Conservation (phyloP, 64 coral and sea anemone genomes). For the Stichodactyla mertensii region DNA sequence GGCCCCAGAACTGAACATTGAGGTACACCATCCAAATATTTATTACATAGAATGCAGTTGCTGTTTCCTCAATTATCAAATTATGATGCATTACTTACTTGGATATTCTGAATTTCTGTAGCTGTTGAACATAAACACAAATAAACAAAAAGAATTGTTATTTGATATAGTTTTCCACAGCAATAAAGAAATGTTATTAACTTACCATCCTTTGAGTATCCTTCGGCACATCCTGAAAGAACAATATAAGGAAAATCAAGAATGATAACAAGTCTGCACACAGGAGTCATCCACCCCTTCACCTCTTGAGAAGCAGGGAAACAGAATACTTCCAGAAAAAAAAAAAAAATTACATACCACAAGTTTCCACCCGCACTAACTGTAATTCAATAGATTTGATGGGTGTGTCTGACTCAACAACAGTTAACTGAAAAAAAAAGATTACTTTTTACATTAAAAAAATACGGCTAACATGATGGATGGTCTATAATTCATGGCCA, state of each 20-base stretch:
- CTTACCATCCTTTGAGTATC: slow-evolving; percentile 96
- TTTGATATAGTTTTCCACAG: not conserved
- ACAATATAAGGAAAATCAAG: not conserved
- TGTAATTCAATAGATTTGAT: slow-evolving; percentile 98
- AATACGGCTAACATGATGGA: not conserved
- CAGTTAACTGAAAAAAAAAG: slow-evolving; percentile 55
- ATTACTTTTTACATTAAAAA: not conserved
- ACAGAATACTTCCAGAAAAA: not conserved
- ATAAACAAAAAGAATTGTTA: not conserved
- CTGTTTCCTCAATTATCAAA: not conserved
- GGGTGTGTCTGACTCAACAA: slow-evolving; percentile 77
- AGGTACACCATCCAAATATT: not conserved
- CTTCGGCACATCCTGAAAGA: slow-evolving; percentile 90
- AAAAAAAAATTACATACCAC: slow-evolving; percentile 55
- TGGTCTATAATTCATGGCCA: no score
- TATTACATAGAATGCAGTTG: not conserved
- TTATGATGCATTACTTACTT: slow-evolving; percentile 33
- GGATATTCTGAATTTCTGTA: slow-evolving; percentile 98
- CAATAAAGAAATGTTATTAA: not conserved
- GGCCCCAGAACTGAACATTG: not conserved
- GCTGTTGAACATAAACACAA: slow-evolving; percentile 35
- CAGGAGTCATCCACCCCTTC: no score
- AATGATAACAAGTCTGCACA: no score
- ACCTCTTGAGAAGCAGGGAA: no score
- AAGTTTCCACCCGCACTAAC: slow-evolving; percentile 94